Base-by-base conservation (phyloP, 2,113 vertebrate genomes). In the Rousettus leschenaultii region DNA sequence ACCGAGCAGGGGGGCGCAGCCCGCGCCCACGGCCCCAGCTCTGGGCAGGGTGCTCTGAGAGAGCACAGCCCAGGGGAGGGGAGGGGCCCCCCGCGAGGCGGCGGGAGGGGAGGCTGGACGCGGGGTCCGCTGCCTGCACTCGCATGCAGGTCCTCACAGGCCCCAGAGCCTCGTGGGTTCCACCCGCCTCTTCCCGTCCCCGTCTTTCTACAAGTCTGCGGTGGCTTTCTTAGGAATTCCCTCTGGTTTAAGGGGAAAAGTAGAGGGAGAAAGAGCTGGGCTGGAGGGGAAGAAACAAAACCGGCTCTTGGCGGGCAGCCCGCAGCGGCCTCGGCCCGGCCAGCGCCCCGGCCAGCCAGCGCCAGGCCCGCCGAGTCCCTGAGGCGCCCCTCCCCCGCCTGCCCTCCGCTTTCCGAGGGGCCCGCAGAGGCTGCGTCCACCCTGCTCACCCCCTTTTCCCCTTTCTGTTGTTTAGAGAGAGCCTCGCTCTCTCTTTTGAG, bases 181-280 rank as follows among this genome's bases (percentile, higher is more conserved):
- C 45, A 11, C 45, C 61, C 51, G 45, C n/a, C 87, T 71, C 38
- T 89, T 28, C 22, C 28, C 22, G 63, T 92, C 87, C 30, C 65
- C 59, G 70, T 71, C 80, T 71, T 26, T 70, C 90, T 86, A 12
- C 19, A 68, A 83, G 70, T 87, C 83, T 55, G 1, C 82, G 53
- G 65, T 95, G 93, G 78, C 95, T 98, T 98, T 98, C 98, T 98
- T 98, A 98, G 98, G 97, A 98, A 98, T 98, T 98, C 97, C 97
- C 95, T 98, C 97, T 91, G 78, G 95, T 97, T 90, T 80, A 96
- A 97, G 95, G 97, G 75, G 79, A 80, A 82, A 79, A 33, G 33
- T 16, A 53, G n/a, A 55, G 59, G 13, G 91, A 84, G 86, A 91
- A 53, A 94, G 97, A 97, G 87, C 96, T 94, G 55, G 96, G 96